Evolutionary conservation across 2,888 invertebrate genomes (phyloP), one percentile per base, ranked within the genome.

Genomic region (Sarcophaga carnaria): DNA sequence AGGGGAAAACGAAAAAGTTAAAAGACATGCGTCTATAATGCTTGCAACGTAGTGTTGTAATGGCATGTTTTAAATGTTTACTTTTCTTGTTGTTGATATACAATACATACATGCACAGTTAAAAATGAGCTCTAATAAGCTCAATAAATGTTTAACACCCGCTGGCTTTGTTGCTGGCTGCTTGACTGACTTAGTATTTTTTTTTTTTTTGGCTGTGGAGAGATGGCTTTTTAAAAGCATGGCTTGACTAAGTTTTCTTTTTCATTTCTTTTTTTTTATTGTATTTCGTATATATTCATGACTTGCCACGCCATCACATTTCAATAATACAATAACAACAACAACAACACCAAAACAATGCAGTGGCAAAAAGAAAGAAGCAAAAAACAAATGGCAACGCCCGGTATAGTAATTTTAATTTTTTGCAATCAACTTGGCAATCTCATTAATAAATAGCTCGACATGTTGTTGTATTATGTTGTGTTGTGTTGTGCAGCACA

Each of bases 371-470:
- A 74, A 69, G 3, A 71, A 64, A 45, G 0, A 37, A 71, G 60
- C 4, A 72, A 64, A 47, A 17, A 54, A 63, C 75, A 84, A 87
- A 87, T 82, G 87, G 87, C 87, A 87, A 87, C 87, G 87, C 87
- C 87, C 87, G 87, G 79, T 79, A 84, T 79, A 87, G 87, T 84
- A 84, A 84, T 87, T 87, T 87, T 87, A 87, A 87, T 88, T 90
- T 90, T 90, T 89, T 91, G 90, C 90, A 91, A 92, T 92, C 92
- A 91, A 91, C 89, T 88, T 88, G 84, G 81, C 91, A 92, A 92
- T 92, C 92, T 92, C 92, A 92, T 92, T 92, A 92, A 92, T 92
- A 92, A 92, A 92, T 92, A 91, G 92, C 92, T 82, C 92, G 89
- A 91, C 91, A 92, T 92, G 92, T 91, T 89, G 90, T 88, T 82